Evolutionary conservation across 2,113 vertebrate species (phyloP).

Genomic region (Thalassarche chlororhynchos): DNA sequence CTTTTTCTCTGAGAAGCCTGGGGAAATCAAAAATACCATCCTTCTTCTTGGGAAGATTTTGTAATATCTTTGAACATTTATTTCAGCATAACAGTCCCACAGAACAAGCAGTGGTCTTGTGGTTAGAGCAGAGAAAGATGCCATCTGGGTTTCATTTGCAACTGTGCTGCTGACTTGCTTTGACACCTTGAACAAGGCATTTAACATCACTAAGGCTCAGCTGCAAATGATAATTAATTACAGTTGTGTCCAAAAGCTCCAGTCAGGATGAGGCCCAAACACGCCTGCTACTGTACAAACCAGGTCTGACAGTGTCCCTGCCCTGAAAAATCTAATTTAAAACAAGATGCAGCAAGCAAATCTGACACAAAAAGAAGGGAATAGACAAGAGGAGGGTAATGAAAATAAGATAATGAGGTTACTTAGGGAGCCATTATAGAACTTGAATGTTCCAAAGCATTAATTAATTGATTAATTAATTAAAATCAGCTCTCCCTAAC

Average conservation of each 20-base stretch:
- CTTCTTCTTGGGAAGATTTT: background rate
- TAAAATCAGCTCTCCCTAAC: constrained; percentile 13
- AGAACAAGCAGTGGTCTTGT: background rate
- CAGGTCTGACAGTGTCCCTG: background rate
- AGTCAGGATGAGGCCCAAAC: background rate
- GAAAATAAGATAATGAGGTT: constrained; percentile 51
- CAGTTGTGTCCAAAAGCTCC: constrained; percentile 5
- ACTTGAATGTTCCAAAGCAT: constrained; percentile 12
- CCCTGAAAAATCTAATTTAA: constrained; percentile 22
- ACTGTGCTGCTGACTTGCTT: background rate
- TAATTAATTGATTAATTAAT: constrained; percentile 58
- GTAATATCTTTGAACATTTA: background rate
- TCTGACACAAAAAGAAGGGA: constrained; percentile 3
- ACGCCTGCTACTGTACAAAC: background rate
- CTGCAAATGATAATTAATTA: constrained; percentile 48
- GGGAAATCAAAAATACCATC: background rate
- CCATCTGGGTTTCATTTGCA: constrained; percentile 38
- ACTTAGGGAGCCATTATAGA: constrained; percentile 34
- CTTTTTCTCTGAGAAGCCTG: background rate
- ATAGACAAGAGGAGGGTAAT: constrained; percentile 1
- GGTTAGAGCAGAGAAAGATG: background rate
- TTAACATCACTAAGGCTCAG: constrained; percentile 7
- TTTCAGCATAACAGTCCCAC: background rate
- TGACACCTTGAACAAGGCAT: constrained; percentile 22
- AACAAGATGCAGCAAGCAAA: background rate